phyloP scores from a whole-genome alignment of 2,113 vertebrate genomes.

The Mormyrus lacerda region DNA sequence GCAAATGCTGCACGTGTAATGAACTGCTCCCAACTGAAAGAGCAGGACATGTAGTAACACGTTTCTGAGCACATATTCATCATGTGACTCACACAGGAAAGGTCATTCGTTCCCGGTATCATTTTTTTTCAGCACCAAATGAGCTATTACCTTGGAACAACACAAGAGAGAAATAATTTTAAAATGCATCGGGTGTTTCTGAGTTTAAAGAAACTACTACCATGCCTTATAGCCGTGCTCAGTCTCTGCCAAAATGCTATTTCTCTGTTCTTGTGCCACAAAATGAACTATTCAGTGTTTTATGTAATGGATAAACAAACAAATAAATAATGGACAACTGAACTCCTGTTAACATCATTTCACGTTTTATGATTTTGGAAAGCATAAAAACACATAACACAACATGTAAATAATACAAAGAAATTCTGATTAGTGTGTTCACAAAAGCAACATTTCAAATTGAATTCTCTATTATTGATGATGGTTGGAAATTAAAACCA shows the following conservation, averaged over 20 bases:
- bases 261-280: slow-evolving; percentile 27
- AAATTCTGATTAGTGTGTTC: background rate
- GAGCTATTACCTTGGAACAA: background rate
- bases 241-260: slow-evolving; percentile 23
- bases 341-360: background rate
- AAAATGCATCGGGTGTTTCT: slow-evolving; percentile 22
- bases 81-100: background rate
- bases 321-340: background rate
- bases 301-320: slow-evolving; percentile 18
- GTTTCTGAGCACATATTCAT: background rate
- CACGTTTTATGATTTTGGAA: background rate
- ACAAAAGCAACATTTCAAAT: background rate
- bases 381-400: background rate
- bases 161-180: slow-evolving; percentile 2
- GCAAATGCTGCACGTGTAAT: background rate
- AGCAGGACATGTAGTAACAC: background rate
- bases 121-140: background rate
- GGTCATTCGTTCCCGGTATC: background rate
- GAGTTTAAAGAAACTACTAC: slow-evolving; percentile 34
- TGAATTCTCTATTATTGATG: background rate
- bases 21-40: background rate
- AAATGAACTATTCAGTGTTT: slow-evolving; percentile 28
- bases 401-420: slow-evolving; percentile 24
- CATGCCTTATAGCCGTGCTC: slow-evolving; percentile 28
- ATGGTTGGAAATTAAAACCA: background rate